Base-by-base conservation (phyloP, 2,113 vertebrate species). In the Pachypanchax playfairii region DNA sequence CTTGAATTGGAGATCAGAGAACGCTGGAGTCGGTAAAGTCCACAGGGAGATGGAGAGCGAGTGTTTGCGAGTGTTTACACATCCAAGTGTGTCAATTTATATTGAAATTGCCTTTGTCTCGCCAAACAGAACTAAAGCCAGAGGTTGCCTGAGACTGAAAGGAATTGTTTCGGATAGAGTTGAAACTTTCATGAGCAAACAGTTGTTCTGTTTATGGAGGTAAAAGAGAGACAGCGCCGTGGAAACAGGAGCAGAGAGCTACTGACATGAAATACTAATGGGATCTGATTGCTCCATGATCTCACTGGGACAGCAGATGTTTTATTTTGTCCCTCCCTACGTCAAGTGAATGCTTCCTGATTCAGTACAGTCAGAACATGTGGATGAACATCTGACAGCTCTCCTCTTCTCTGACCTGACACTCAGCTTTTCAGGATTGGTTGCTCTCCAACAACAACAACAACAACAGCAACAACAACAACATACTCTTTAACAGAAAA, bases 401-500 rank as follows among this genome's bases (percentile, higher is more conserved):
- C 11, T 61, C 47, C 36, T 22, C 38, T 54, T 9, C 20, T n/a
- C 53, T 64, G 56, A 28, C 29, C 26, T 3, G n/a, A 49, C 41
- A n/a, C 22, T 15, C 24, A 63, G 20, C 1, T 29, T 64, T 60
- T 46, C 41, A 58, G 26, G 14, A 56, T 41, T 2, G 13, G 14
- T 4, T 29, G 53, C 61, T 66, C 53, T 65, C 14, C 42, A 49
- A 43, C 31, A 59, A 33, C 59, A 46, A 68, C 44, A 38, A 44
- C 29, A 26, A 53, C 60, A 57, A n/a, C n/a, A n/a, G n/a, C n/a
- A n/a, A n/a, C n/a, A 43, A 73, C 73, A 71, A 79, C 21, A 71
- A 49, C 41, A 47, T 42, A 11, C 33, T 11, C 9, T 12, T 12
- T 35, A 10, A 35, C 10, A 13, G 33, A n/a, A n/a, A n/a, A n/a